These are phyloP conservation scores for Aradophagus sp. DNA, from an alignment of 1,140 invertebrate species.

Conservation along the genomic window DNA sequence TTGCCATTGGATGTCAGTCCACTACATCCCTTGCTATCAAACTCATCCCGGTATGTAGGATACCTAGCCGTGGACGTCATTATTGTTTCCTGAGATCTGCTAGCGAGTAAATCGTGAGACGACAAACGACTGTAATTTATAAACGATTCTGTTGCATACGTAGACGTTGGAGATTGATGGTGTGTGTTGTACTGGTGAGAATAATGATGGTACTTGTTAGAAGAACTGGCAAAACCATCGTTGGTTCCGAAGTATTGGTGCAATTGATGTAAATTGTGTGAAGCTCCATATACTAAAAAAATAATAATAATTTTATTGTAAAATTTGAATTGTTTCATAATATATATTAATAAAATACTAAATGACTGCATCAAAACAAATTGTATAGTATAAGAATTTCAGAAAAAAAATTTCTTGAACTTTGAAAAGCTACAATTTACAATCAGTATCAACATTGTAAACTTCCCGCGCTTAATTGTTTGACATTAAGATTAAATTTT, in stretches of 20 bases:
- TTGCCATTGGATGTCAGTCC: conserved; percentile 6
- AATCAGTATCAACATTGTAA: too few species aligned
- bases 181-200: conserved; percentile 63
- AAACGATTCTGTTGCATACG: conserved; percentile 65
- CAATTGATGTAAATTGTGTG: conserved; percentile 67
- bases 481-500: too few species aligned
- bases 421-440: too few species aligned
- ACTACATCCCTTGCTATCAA: conserved; percentile 49
- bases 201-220: conserved; percentile 67
- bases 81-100: conserved; percentile 62
- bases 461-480: too few species aligned
- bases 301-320: too few species aligned
- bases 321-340: too few species aligned
- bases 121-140: conserved; percentile 69
- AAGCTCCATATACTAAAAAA: conserved; percentile 65
- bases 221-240: conserved; percentile 65
- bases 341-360: too few species aligned
- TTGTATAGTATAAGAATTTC: too few species aligned
- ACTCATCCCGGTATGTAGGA: conserved; percentile 52
- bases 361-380: too few species aligned
- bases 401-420: too few species aligned
- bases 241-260: conserved; percentile 71
- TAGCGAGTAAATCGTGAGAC: conserved; percentile 62
- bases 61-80: conserved; percentile 31
- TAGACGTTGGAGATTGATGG: conserved; percentile 59